These are phyloP conservation scores for Drosophila algonquin DNA, from an alignment of 2,888 invertebrate species.

Conservation along the genomic window DNA sequence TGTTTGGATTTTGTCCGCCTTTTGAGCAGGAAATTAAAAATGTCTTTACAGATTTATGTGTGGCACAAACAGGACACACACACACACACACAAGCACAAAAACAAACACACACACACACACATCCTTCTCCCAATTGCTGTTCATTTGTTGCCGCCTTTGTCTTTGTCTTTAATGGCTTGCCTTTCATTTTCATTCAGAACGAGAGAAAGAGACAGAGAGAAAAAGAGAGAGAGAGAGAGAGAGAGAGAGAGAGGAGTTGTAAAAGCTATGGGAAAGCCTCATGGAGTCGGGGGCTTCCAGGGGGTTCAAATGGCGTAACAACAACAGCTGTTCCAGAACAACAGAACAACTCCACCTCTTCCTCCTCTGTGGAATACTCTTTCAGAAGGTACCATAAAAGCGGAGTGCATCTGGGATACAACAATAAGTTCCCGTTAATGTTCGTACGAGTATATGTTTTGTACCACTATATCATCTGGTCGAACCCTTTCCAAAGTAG, in stretches of 20 bases:
- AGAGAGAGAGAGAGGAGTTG: background rate
- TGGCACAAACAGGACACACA: conserved; percentile 9
- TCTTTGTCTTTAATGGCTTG: conserved; percentile 7
- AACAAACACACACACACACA: conserved; percentile 10
- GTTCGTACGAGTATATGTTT: too few species aligned
- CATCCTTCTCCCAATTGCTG: conserved; percentile 37
- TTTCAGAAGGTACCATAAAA: too few species aligned
- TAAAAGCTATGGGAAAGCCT: background rate
- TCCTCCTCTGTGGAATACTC: too few species aligned
- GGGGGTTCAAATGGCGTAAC: background rate
- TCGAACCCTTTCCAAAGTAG: too few species aligned
- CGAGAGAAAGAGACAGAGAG: background rate
- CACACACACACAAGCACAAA: conserved; percentile 24
- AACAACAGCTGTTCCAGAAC: background rate
- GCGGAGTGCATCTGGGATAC: too few species aligned
- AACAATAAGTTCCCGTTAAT: too few species aligned
- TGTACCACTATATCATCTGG: too few species aligned
- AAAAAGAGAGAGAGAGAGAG: too few species aligned
- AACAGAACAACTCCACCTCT: background rate
- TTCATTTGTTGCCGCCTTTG: conserved; percentile 4
- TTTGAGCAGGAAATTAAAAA: conserved; percentile 62
- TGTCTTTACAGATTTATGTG: conserved; percentile 59
- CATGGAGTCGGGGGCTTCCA: background rate
- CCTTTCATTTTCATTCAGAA: background rate
- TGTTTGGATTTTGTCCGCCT: conserved; percentile 38